Evolutionary conservation across 2,888 invertebrate species (phyloP).

Genomic region (Macrosoma leucophasiata): DNA sequence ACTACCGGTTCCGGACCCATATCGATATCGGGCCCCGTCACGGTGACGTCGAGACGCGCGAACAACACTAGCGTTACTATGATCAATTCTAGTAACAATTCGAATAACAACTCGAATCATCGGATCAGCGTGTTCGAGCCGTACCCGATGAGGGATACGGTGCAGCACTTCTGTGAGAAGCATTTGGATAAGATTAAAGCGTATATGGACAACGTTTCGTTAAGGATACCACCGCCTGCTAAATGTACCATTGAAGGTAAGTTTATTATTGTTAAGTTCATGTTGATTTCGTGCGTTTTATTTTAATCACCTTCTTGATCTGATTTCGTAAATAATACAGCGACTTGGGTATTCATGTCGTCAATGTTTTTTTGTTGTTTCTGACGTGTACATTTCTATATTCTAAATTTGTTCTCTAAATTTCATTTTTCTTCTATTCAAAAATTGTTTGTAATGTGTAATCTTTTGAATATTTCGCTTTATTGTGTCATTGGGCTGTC

Average conservation of each 20-base stretch:
- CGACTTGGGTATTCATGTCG: too few relatives aligned
- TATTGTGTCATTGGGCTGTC: too few relatives aligned
- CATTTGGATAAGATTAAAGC: slow-evolving; percentile 93
- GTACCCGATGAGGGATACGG: slow-evolving; percentile 92
- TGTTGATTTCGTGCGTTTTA: too few relatives aligned
- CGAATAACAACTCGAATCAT: slow-evolving; percentile 57
- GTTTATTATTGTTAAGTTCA: too few relatives aligned
- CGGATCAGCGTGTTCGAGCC: slow-evolving; percentile 92
- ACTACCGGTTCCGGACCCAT: slow-evolving; percentile 17
- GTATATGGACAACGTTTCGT: slow-evolving; percentile 91
- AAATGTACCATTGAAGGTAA: slow-evolving; percentile 95
- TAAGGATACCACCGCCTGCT: slow-evolving; percentile 91
- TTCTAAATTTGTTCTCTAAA: too few relatives aligned
- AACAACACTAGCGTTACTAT: slow-evolving; percentile 88
- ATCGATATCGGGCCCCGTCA: slow-evolving; percentile 53
- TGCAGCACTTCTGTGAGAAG: slow-evolving; percentile 97
- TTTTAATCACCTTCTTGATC: too few relatives aligned
- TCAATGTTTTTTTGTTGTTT: too few relatives aligned
- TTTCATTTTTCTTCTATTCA: too few relatives aligned
- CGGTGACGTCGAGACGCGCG: slow-evolving; percentile 77
- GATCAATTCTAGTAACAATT: slow-evolving; percentile 65
- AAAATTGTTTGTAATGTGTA: too few relatives aligned
- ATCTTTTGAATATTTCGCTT: too few relatives aligned
- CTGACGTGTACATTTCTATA: too few relatives aligned
- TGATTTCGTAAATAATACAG: too few relatives aligned